Percentiles rank a stretch among this genome's conserved stretches.
Conservation (phyloP, 2,888 invertebrate species). For the Nasonovia ribisnigri region DNA sequence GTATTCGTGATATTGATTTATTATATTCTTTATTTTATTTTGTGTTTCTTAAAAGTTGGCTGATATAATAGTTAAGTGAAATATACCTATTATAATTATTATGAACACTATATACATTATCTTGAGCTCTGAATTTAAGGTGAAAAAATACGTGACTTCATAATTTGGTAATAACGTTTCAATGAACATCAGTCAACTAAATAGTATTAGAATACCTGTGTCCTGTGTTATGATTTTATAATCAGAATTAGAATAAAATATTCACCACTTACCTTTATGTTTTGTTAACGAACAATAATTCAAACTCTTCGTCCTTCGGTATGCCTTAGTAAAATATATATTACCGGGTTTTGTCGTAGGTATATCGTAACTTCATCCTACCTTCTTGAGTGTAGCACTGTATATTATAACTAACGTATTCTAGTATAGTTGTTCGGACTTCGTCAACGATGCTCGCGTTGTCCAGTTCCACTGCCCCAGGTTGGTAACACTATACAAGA, state of each 20-base stretch:
- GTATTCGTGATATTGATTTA: background rate
- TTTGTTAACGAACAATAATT: background rate
- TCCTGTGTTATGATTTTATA: background rate
- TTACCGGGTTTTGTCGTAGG: background rate
- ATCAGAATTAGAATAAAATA: background rate
- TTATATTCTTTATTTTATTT: background rate
- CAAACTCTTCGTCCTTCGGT: background rate
- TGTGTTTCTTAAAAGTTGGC: background rate
- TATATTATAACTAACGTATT: background rate
- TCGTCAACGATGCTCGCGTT: too few species aligned
- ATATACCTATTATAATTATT: background rate
- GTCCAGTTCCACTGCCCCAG: too few species aligned
- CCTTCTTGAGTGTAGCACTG: background rate
- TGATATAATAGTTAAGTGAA: background rate
- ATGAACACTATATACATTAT: background rate
- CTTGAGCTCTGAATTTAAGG: background rate
- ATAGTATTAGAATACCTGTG: background rate
- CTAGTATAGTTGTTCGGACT: too few species aligned
- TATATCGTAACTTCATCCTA: background rate
- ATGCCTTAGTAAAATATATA: background rate
- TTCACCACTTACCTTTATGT: background rate
- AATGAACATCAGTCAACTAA: background rate
- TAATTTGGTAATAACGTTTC: background rate
- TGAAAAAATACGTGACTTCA: background rate
- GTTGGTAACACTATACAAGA: too few species aligned